Percentiles rank a stretch among this genome's conserved stretches.
These are phyloP conservation scores for Sebastolobus alascanus DNA, from an alignment of 2,797 vertebrate species.

Conservation along the genomic window DNA sequence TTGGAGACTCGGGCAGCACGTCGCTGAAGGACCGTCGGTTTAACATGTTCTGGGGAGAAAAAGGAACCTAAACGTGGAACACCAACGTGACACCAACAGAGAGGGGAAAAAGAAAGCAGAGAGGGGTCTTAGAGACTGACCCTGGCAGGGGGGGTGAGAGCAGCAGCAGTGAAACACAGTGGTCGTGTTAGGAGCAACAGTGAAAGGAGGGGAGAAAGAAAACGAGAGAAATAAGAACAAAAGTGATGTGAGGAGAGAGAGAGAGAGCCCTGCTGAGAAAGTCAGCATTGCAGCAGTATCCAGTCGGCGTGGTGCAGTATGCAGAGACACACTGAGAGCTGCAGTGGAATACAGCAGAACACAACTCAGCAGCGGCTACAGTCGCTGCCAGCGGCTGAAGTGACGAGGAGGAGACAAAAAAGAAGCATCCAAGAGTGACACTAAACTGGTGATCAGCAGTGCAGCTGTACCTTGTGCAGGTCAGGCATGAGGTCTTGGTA, in stretches of 20 bases:
- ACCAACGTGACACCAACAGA: conserved; percentile 40
- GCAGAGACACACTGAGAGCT: conserved; percentile 65
- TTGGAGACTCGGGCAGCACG: conserved; percentile 96
- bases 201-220: conserved; percentile 12
- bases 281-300: conserved; percentile 79
- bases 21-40: conserved; percentile 98
- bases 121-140: conserved; percentile 74
- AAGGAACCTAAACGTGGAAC: conserved; percentile 85
- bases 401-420: conserved; percentile 39
- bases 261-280: conserved; percentile 66
- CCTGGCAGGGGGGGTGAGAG: conserved; percentile 54
- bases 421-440: neutral
- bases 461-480: conserved; percentile 91
- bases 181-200: conserved; percentile 38
- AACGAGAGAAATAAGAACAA: conserved; percentile 37
- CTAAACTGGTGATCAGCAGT: neutral
- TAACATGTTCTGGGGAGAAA: conserved; percentile 95
- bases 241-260: conserved; percentile 46
- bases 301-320: conserved; percentile 71
- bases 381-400: conserved; percentile 40
- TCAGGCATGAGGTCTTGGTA: conserved; percentile 98
- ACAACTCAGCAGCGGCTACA: conserved; percentile 50
- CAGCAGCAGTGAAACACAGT: conserved; percentile 56
- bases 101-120: conserved; percentile 63
- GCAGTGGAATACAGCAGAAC: conserved; percentile 69